These are phyloP conservation scores for Neogale vison DNA, from an alignment of 2,113 vertebrate genomes.

Conservation along the genomic window DNA sequence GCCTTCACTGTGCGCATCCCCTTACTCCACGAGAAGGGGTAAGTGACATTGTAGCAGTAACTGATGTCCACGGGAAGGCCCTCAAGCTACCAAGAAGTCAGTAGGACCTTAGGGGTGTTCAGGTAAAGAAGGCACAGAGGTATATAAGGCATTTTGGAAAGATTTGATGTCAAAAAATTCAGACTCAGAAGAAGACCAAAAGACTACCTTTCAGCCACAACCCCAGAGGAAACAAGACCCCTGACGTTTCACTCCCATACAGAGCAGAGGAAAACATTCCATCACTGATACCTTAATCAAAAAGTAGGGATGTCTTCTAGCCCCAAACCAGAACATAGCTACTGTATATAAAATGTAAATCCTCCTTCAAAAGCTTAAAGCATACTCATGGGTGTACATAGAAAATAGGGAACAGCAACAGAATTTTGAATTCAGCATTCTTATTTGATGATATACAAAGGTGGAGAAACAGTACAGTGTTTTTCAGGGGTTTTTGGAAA, in stretches of 20 bases:
- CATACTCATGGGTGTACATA: neutral
- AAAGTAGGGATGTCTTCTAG: neutral
- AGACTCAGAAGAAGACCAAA: neutral
- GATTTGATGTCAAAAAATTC: neutral
- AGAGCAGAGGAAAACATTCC: neutral
- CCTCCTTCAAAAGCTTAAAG: neutral
- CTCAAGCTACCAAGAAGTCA: neutral
- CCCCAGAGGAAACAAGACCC: neutral
- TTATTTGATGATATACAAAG: neutral
- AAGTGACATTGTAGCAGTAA: accelerated
- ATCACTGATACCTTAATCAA: no score
- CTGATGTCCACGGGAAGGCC: neutral
- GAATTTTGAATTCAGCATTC: neutral
- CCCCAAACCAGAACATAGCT: neutral
- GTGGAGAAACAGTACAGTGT: neutral
- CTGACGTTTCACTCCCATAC: accelerated
- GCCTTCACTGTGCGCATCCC: neutral
- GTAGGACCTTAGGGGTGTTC: neutral
- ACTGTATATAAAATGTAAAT: neutral
- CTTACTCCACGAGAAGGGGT: accelerated
- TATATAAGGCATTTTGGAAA: neutral
- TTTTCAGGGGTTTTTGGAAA: neutral
- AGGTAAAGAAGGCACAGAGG: neutral
- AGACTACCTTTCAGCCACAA: no score
- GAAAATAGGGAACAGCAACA: neutral